Evolutionary conservation across 1,140 invertebrate genomes (phyloP), one percentile per base, ranked within the genome.

Genomic region (Zaprionus vittiger): DNA sequence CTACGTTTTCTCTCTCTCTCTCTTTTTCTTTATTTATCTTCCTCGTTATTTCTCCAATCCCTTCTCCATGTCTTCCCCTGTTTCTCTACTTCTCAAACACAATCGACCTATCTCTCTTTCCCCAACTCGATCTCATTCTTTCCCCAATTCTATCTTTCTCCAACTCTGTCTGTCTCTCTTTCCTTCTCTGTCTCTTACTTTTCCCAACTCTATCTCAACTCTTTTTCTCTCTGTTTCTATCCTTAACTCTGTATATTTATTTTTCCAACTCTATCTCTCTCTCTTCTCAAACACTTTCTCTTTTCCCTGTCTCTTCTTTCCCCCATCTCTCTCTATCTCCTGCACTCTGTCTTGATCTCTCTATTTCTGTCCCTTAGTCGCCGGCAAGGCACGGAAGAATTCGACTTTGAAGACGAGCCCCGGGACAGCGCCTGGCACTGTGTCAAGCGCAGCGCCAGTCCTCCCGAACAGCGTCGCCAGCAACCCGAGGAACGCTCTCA

Each of bases 361-460:
- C 28, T 34, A 2, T 63, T 5, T 44, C 41, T 47, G 12, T 62
- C 61, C 22, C 55, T 14, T 55, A 83, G 86, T 62, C 82, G 61
- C n/a, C 77, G 83, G 2, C 91, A 91, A 44, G 77, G 90, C 52
- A 92, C 91, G 44, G 86, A 92, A 60, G 81, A 85, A 49, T 85
- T 81, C 37, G 83, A 85, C 71, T 74, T 92, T 77, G 74, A 84
- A 6, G 91, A 91, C 37, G 79, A 71, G 20, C 57, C 70, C 1
- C 77, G 74, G n/a, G 79, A 91, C 15, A 86, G 60, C 22, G 85
- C 76, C 20, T 92, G 91, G 91, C 80, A 52, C 11, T 22, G 74
- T 12, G 52, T 71, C 54, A 57, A 64, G 34, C 52, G 62, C 60
- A 75, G 82, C 65, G 79, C 62, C 73, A 83, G 80, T 75, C 77